phyloP scores from a whole-genome alignment of 92 coral and sea anemone species.

The Phenganax marumi region DNA sequence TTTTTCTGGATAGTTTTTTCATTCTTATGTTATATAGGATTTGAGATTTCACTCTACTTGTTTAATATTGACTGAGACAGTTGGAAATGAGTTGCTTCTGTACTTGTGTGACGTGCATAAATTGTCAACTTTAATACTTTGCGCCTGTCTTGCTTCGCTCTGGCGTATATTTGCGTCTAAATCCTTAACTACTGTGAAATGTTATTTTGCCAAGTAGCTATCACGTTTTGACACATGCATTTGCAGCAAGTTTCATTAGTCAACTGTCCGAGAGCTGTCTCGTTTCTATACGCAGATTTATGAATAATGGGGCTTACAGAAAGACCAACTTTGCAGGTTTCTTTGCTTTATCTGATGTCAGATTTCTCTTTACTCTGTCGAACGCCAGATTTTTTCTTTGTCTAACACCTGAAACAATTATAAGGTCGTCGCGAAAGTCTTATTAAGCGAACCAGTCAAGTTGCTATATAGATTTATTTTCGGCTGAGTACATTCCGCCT shows the following conservation, averaged over 20 bases:
- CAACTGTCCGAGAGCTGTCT: background rate
- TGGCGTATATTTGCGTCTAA: background rate
- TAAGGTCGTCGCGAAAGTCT: no score
- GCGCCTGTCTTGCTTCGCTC: background rate
- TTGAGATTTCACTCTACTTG: no score
- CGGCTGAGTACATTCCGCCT: no score
- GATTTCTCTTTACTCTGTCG: no score
- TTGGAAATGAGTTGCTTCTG: constrained; percentile 2
- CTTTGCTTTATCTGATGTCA: background rate
- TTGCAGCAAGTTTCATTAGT: background rate
- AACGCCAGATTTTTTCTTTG: no score
- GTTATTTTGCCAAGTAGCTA: constrained; percentile 24
- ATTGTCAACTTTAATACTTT: background rate
- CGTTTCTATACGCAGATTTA: background rate
- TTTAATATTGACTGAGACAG: constrained; percentile 11
- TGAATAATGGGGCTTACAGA: background rate
- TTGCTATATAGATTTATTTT: no score
- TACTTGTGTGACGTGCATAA: background rate
- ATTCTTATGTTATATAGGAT: no score
- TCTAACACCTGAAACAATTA: no score
- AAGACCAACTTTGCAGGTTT: background rate
- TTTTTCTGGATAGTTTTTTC: no score
- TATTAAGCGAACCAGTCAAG: no score
- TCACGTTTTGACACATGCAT: constrained; percentile 9
- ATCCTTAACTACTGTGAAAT: background rate